A percentile compares a stretch with the other conserved stretches of the same genome.
phyloP scores from a whole-genome alignment of 1,140 invertebrate species.

The Drosophila lacertosa region DNA sequence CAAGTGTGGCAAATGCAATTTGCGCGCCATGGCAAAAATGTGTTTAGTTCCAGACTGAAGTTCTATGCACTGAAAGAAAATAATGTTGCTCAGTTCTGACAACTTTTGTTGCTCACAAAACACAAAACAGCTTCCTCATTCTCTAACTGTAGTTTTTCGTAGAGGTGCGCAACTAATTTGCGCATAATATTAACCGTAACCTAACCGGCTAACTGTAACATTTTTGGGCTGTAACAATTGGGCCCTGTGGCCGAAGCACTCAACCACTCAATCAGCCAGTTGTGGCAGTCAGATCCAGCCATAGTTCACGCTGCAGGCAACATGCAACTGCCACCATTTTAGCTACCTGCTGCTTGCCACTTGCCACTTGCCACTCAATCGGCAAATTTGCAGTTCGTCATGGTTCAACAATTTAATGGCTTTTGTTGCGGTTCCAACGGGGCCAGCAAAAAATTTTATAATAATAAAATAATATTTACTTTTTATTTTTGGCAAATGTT shows the following conservation, averaged over 20 bases:
- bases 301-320: slow-evolving; percentile 58
- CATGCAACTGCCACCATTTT: slow-evolving; percentile 28
- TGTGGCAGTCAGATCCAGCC: slow-evolving; percentile 46
- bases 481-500: slow-evolving; percentile 17
- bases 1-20: slow-evolving; percentile 36
- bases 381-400: slow-evolving; percentile 47
- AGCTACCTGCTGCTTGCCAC: slow-evolving; percentile 28
- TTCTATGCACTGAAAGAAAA: not conserved
- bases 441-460: slow-evolving; percentile 20
- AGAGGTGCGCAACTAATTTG: slow-evolving; percentile 52
- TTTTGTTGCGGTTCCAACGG: slow-evolving; percentile 40
- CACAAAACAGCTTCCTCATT: not conserved
- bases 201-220: slow-evolving; percentile 38
- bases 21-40: slow-evolving; percentile 21
- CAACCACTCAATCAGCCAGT: slow-evolving; percentile 59
- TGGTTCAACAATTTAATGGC: slow-evolving; percentile 37
- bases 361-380: slow-evolving; percentile 64
- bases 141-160: not conserved
- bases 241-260: not conserved
- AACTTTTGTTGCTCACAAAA: too few species aligned
- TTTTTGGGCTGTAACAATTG: not conserved
- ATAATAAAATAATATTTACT: slow-evolving; percentile 44
- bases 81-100: too few species aligned
- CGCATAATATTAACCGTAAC: slow-evolving; percentile 26
- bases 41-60: not conserved